These are phyloP conservation scores for Mesoclemmys tuberculata DNA, from an alignment of 2,113 vertebrate genomes.

Conservation along the genomic window DNA sequence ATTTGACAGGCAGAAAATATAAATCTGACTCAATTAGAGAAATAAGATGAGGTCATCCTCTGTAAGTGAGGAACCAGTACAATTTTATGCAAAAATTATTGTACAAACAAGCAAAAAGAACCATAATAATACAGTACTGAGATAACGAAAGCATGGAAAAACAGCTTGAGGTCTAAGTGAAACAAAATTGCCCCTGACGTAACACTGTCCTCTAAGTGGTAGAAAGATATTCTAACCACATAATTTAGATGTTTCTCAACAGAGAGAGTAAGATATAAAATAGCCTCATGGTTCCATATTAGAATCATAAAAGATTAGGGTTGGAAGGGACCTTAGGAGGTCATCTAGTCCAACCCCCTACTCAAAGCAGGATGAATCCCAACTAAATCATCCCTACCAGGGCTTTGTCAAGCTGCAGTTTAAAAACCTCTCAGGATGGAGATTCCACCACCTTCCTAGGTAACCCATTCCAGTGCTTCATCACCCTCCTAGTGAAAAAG, in stretches of 20 bases:
- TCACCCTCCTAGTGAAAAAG: too few relatives aligned
- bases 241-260: constrained; percentile 59
- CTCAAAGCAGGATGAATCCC: too few relatives aligned
- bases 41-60: background rate
- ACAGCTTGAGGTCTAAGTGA: constrained; percentile 48
- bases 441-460: too few relatives aligned
- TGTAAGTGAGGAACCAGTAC: constrained; percentile 24
- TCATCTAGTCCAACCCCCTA: too few relatives aligned
- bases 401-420: too few relatives aligned
- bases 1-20: background rate
- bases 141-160: constrained; percentile 55
- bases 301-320: too few relatives aligned
- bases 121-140: constrained; percentile 25
- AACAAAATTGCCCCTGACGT: constrained; percentile 14
- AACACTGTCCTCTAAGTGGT: constrained; percentile 35
- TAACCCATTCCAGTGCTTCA: too few relatives aligned
- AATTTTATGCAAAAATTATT: constrained; percentile 25
- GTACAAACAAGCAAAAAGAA: constrained; percentile 38
- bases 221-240: constrained; percentile 44
- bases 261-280: constrained; percentile 6
- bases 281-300: constrained; percentile 35
- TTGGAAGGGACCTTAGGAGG: too few relatives aligned
- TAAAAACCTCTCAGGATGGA: too few relatives aligned
- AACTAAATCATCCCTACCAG: too few relatives aligned
- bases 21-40: background rate